phyloP scores from a whole-genome alignment of 2,113 vertebrate genomes.

The Delphinapterus leucas region DNA sequence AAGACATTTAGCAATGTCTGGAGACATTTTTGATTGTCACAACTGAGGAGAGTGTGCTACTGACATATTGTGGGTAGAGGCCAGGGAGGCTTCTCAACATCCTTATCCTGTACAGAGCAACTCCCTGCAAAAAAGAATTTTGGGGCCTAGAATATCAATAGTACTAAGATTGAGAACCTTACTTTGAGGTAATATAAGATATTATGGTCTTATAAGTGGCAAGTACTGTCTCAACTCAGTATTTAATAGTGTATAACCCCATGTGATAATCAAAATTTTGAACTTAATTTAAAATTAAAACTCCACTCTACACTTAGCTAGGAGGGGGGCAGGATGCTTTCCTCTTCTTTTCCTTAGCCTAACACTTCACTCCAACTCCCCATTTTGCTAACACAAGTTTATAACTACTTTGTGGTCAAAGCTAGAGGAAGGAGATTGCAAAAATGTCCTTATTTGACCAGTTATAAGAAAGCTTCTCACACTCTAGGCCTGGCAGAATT shows the following conservation, averaged over 20 bases:
- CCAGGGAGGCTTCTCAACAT: neutral
- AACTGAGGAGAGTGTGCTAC: neutral
- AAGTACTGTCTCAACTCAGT: neutral
- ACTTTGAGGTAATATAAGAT: neutral
- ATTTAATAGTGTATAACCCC: neutral
- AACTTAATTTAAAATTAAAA: constrained; percentile 12
- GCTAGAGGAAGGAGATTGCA: neutral
- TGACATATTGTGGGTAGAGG: neutral
- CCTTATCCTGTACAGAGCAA: neutral
- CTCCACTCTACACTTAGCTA: neutral
- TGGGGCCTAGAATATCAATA: neutral
- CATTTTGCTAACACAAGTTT: neutral
- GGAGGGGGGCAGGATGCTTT: neutral
- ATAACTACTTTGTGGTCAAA: neutral
- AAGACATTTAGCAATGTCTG: neutral
- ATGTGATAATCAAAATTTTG: neutral
- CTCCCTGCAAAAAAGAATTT: neutral
- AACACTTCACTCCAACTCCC: neutral
- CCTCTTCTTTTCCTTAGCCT: neutral
- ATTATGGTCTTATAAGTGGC: neutral
- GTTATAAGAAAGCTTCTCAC: neutral
- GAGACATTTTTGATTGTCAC: neutral
- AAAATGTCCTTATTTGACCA: neutral
- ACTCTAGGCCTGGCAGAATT: neutral
- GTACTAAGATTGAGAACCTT: neutral